Evolutionary conservation across 1,140 invertebrate genomes (phyloP).

Genomic region (Teleogryllus occipitalis): DNA sequence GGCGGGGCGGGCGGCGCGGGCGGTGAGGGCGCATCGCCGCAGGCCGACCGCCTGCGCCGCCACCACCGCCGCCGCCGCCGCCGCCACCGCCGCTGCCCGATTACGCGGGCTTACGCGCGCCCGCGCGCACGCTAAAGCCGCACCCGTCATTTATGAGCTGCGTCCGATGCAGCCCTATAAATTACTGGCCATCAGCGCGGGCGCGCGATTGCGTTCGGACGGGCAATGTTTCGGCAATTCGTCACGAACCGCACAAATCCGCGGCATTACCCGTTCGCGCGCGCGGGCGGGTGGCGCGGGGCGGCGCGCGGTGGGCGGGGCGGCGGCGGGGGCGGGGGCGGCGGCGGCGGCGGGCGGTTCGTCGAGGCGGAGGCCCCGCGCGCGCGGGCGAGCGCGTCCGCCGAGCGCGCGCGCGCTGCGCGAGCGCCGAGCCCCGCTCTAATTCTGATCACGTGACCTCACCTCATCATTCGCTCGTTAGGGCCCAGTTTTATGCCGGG

Average conservation of each 20-base stretch:
- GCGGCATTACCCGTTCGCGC: no score
- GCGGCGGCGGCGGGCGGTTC: no score
- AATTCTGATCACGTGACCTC: constrained; percentile 19
- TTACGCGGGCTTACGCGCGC: background rate
- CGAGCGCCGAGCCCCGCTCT: constrained; percentile 4
- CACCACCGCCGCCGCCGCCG: no score
- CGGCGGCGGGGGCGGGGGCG: no score
- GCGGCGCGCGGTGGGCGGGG: no score
- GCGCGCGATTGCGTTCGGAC: background rate
- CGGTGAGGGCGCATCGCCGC: background rate
- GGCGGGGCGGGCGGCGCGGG: no score
- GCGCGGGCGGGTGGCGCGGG: no score
- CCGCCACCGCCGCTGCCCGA: background rate
- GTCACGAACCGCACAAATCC: background rate
- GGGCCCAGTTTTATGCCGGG: constrained; percentile 11
- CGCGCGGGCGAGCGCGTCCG: background rate
- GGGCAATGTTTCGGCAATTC: constrained; percentile 3
- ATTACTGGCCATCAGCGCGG: background rate
- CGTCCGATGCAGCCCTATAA: constrained; percentile 3
- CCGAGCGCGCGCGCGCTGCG: background rate
- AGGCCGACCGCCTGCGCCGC: no score
- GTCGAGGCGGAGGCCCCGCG: no score
- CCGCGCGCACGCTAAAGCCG: background rate
- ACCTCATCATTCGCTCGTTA: constrained; percentile 21
- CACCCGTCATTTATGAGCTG: background rate